These are phyloP conservation scores for Luperina nickerlii DNA, from an alignment of 2,888 invertebrate species.

Conservation along the genomic window DNA sequence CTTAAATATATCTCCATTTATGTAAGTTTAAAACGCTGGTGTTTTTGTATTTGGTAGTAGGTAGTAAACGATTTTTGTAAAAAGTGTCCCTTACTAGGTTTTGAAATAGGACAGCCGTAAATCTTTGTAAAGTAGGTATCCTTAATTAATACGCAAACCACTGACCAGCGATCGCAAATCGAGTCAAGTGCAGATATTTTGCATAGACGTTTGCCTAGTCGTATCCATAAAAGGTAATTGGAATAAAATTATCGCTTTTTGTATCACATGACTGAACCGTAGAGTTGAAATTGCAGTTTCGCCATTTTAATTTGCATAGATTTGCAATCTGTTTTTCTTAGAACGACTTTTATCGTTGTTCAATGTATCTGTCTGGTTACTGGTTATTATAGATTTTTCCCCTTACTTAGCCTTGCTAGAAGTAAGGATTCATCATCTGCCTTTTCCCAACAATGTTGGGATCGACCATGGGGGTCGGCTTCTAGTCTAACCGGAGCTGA, in stretches of 20 bases:
- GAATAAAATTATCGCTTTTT: conserved; percentile 36
- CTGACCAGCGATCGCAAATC: conserved; percentile 9
- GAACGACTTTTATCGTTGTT: neutral
- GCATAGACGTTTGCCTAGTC: neutral
- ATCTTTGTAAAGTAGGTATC: neutral
- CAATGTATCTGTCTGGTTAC: neutral
- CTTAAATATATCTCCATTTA: too few species aligned
- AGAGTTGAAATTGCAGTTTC: neutral
- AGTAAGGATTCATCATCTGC: neutral
- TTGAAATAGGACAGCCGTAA: too few species aligned
- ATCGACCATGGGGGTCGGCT: neutral
- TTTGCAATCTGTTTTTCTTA: neutral
- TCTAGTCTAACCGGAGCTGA: too few species aligned
- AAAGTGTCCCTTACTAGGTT: too few species aligned
- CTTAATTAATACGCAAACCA: conserved; percentile 13
- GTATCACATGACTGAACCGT: conserved; percentile 6
- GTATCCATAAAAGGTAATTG: conserved; percentile 6
- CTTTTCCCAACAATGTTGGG: neutral
- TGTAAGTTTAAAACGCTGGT: too few species aligned
- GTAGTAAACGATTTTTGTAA: too few species aligned
- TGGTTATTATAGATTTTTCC: neutral
- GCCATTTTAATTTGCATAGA: neutral
- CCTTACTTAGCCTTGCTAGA: neutral
- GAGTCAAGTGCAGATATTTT: conserved; percentile 4
- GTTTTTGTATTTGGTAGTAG: too few species aligned